Base-by-base conservation (phyloP, 2,113 vertebrate species). In the Colossoma macropomum region DNA sequence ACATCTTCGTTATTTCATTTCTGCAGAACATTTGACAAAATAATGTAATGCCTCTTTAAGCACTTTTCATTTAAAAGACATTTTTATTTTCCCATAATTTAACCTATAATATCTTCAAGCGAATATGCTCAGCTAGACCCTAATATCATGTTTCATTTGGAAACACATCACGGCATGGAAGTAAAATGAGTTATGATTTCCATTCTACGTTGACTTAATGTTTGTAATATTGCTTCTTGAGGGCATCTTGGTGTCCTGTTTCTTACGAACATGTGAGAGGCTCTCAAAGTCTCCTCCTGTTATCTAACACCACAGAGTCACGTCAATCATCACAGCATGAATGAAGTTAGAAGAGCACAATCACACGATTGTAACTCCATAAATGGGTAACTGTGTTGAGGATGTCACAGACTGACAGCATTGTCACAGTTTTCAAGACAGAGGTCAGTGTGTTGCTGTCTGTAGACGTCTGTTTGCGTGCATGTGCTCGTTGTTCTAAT, bases 361-460 rank as follows among this genome's bases (percentile, higher is more conserved):
- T 52, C 69, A 34, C 48, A 59, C 59, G n/a, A 41, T 69, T 82
- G 80, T 82, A n/a, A 68, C 38, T 50, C 28, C 21, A 71, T 77
- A 28, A 77, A 83, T 27, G 68, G 65, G 23, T 71, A 60, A 70
- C 30, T 77, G 74, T 62, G 32, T 34, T 60, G 7, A 82, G 34
- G 3, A 30, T 28, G 32, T 69, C 28, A 28, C 50, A 60, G n/a
- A 56, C 21, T 76, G 50, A 70, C 63, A 59, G 32, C 65, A 77
- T 16, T n/a, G n/a, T 54, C 23, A 27, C 80, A 50, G 27, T 34
- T 16, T 25, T 65, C 32, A n/a, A 83, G 50, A 48, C 60, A 45
- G 19, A 34, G 59, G 59, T 69, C 73, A 69, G n/a, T 17, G 21
- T 81, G 62, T 68, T 48, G 30, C 38, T 77, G 74, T 77, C 74